These are phyloP conservation scores for Trisateles emortualis DNA, from an alignment of 2,888 invertebrate species.

Conservation along the genomic window DNA sequence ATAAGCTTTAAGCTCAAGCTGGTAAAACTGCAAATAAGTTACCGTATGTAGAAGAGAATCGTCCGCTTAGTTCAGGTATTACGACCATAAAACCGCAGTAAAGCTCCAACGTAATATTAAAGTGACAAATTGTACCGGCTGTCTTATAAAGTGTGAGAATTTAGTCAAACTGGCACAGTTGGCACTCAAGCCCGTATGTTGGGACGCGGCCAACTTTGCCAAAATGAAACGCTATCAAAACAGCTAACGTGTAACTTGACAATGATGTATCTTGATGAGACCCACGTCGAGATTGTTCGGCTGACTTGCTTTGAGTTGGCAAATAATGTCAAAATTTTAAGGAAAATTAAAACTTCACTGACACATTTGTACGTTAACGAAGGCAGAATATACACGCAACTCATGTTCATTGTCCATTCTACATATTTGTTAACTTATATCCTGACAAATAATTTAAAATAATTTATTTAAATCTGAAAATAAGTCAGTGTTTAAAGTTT, in stretches of 20 bases:
- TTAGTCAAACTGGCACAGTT: conserved; percentile 32
- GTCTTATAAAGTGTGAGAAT: conserved; percentile 47
- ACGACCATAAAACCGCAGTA: conserved; percentile 28
- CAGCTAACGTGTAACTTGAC: conserved; percentile 16
- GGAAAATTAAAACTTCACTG: no score
- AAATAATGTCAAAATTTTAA: no score
- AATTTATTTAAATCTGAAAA: no score
- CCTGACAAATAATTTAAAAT: no score
- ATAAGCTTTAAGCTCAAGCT: no score
- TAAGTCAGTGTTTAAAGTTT: no score
- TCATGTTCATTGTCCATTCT: no score
- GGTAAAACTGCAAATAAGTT: no score
- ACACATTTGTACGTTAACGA: no score
- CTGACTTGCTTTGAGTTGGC: not conserved
- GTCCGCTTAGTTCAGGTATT: conserved; percentile 21
- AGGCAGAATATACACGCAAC: no score
- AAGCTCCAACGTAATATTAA: conserved; percentile 22
- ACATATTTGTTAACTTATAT: no score
- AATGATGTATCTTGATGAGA: conserved; percentile 22
- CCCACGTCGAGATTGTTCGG: conserved; percentile 2
- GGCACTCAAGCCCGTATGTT: conserved; percentile 32
- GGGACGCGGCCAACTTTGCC: conserved; percentile 38
- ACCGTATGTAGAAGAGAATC: not conserved
- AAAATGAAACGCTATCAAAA: conserved; percentile 45
- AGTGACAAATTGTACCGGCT: conserved; percentile 40